Percentiles rank a stretch among this genome's conserved stretches.
Conservation (phyloP, 2,888 invertebrate species). For the Pollenia griseotomentosa region DNA sequence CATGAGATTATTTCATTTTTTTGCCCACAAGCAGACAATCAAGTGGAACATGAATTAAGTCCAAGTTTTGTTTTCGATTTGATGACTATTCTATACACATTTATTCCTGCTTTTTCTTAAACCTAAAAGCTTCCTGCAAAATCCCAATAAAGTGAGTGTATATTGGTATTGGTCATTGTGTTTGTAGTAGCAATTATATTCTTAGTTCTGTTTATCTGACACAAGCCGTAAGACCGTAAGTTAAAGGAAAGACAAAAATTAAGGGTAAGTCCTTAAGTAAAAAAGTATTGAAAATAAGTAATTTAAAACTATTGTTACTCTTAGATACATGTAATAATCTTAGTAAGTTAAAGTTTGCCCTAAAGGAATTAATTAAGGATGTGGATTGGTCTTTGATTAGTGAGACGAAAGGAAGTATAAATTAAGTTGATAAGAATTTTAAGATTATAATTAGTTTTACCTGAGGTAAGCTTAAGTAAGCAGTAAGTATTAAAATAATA, state of each 20-base stretch:
- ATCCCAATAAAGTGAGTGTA: background rate
- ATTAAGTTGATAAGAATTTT: slow-evolving; percentile 2
- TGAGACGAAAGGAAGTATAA: background rate
- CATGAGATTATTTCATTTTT: background rate
- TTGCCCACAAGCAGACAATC: background rate
- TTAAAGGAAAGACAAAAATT: background rate
- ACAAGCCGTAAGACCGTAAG: background rate
- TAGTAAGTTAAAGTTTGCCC: slow-evolving; percentile 1
- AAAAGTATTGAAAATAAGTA: slow-evolving; percentile 3
- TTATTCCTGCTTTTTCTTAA: background rate
- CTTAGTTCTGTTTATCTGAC: background rate
- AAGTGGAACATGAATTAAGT: background rate
- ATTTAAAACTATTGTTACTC: slow-evolving; percentile 10
- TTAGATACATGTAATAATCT: background rate
- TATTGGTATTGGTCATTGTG: background rate
- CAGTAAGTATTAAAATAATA: no score
- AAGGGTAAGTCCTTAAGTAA: background rate
- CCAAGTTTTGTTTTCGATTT: background rate
- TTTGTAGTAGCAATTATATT: background rate
- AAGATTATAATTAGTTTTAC: background rate
- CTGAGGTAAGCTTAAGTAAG: no score
- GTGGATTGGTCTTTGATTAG: background rate
- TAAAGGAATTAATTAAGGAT: background rate
- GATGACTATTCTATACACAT: no score
- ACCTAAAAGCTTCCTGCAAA: background rate